Percentiles rank a stretch among this genome's conserved stretches.
Conservation (phyloP, 2,113 vertebrate species). For the Dicerorhinus sumatrensis region DNA sequence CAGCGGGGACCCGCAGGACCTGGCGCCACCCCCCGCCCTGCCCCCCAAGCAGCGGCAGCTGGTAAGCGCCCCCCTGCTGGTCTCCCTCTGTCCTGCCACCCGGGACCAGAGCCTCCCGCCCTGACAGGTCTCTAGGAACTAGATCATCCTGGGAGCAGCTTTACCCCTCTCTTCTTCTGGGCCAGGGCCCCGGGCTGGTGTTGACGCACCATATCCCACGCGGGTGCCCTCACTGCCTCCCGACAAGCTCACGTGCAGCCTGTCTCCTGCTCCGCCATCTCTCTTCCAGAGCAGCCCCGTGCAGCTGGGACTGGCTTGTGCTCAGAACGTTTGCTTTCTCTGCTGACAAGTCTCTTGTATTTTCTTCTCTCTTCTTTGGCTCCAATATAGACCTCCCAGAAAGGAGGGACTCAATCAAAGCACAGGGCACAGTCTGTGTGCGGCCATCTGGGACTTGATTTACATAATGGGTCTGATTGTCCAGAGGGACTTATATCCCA, state of each 20-base stretch:
- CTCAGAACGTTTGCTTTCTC: background rate
- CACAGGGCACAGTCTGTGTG: slow-evolving; percentile 46
- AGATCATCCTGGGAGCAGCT: background rate
- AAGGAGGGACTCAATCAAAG: slow-evolving; percentile 8
- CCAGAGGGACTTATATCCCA: background rate
- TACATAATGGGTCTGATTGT: background rate
- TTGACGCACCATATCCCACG: fast-evolving
- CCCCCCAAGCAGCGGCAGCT: slow-evolving; percentile 98
- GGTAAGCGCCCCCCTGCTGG: slow-evolving; percentile 88
- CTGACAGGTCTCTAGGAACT: background rate
- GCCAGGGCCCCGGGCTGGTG: background rate
- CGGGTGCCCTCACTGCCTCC: background rate
- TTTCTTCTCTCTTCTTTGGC: slow-evolving; percentile 37
- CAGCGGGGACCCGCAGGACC: slow-evolving; percentile 90
- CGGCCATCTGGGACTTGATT: background rate
- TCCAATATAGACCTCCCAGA: slow-evolving; percentile 41
- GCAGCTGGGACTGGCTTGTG: background rate
- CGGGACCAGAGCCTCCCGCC: background rate
- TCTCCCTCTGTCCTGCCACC: background rate
- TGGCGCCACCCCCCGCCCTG: slow-evolving; percentile 93
- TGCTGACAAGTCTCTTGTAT: background rate
- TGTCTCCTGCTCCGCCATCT: background rate
- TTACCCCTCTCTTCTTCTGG: too few relatives aligned
- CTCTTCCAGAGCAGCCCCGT: background rate
- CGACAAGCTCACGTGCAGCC: background rate